These are phyloP conservation scores for Helicoverpa armigera DNA, from an alignment of 1,140 invertebrate genomes.

Conservation along the genomic window DNA sequence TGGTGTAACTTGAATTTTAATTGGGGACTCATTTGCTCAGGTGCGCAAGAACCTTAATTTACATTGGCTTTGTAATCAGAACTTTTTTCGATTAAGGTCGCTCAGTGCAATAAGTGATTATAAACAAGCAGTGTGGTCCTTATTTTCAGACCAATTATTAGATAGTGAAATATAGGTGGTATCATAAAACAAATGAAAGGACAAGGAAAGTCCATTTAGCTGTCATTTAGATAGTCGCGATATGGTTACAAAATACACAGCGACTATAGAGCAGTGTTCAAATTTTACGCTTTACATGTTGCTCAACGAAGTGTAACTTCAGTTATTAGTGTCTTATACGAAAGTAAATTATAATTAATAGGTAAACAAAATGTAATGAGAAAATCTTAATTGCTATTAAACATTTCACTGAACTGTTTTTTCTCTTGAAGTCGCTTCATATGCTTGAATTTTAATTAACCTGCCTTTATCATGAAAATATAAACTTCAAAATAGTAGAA, in stretches of 20 bases:
- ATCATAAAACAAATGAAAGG: slow-evolving; percentile 4
- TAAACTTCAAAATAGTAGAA: too few species aligned
- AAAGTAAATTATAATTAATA: too few species aligned
- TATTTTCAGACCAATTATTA: background rate
- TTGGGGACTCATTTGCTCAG: slow-evolving; percentile 42
- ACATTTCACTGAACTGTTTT: too few species aligned
- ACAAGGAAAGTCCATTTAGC: slow-evolving; percentile 16
- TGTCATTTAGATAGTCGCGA: background rate
- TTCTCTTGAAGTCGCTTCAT: too few species aligned
- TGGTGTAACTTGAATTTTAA: slow-evolving; percentile 49
- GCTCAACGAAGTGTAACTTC: background rate
- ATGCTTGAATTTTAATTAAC: too few species aligned
- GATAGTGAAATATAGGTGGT: background rate
- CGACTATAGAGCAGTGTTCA: background rate
- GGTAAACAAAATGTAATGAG: too few species aligned
- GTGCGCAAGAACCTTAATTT: slow-evolving; percentile 5
- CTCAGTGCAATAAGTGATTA: too few species aligned
- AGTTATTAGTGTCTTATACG: too few species aligned
- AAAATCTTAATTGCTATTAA: too few species aligned
- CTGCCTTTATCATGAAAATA: too few species aligned
- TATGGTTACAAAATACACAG: slow-evolving; percentile 1
- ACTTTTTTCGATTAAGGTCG: background rate
- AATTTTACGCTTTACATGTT: background rate
- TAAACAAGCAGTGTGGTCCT: background rate
- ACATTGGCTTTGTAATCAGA: slow-evolving; percentile 7